A percentile compares a stretch with the other conserved stretches of the same genome.
Conservation (phyloP, 2,113 vertebrate genomes). For the Caretta caretta region DNA sequence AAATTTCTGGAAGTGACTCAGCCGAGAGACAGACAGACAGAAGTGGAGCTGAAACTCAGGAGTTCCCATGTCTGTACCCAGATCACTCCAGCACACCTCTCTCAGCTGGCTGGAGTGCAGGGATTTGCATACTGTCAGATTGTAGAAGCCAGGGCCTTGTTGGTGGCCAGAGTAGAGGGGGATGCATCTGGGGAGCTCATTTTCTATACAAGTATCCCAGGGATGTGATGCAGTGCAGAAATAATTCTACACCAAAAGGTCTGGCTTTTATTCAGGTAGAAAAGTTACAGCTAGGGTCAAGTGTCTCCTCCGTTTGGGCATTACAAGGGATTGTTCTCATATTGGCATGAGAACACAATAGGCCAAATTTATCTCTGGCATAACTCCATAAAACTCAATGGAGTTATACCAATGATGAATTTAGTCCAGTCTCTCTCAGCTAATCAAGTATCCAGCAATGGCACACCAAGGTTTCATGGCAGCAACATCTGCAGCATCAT, state of each 20-base stretch:
- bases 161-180: background rate
- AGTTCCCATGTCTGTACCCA: background rate
- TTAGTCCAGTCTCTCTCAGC: background rate
- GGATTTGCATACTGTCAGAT: background rate
- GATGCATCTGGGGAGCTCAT: background rate
- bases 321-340: background rate
- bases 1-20: background rate
- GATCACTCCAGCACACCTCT: background rate
- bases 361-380: background rate
- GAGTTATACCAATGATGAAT: background rate
- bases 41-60: background rate
- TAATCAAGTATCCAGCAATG: background rate
- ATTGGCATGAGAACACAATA: background rate
- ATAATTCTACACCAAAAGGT: background rate
- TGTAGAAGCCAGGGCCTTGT: background rate
- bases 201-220: background rate
- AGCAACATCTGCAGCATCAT: background rate
- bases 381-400: background rate
- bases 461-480: background rate
- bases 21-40: background rate
- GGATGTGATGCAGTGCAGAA: background rate
- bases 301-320: background rate
- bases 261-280: background rate
- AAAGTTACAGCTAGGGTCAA: background rate
- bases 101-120: background rate